Percentiles rank a stretch among this genome's conserved stretches.
phyloP scores from a whole-genome alignment of 2,113 vertebrate species.

The Rostratula benghalensis region DNA sequence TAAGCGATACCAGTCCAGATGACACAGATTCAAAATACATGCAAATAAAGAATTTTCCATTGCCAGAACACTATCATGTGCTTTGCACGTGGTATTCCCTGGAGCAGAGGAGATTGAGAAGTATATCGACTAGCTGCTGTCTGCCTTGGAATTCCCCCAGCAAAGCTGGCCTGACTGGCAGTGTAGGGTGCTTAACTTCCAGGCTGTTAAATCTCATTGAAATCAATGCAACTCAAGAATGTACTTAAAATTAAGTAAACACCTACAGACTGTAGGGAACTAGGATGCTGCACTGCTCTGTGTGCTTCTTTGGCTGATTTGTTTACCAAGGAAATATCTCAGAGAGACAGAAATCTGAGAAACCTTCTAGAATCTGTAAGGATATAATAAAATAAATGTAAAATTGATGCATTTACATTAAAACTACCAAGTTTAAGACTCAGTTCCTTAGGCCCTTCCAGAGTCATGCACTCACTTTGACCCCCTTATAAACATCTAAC shows the following conservation, averaged over 20 bases:
- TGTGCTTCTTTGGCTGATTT: background rate
- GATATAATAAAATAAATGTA: background rate
- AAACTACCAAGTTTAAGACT: background rate
- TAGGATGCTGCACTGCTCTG: background rate
- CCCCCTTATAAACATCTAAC: background rate
- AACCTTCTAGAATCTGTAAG: background rate
- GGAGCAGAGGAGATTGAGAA: background rate
- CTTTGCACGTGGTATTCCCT: background rate
- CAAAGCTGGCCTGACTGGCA: background rate
- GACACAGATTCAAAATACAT: background rate
- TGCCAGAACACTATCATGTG: background rate
- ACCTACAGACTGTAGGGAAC: background rate
- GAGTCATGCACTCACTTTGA: background rate
- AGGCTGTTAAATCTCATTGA: background rate
- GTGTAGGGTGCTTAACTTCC: background rate
- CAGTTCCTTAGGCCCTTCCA: background rate
- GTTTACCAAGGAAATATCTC: background rate
- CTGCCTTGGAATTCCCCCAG: background rate
- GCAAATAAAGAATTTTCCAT: background rate
- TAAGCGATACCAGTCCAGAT: background rate
- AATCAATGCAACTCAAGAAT: background rate
- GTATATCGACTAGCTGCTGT: background rate
- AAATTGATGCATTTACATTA: background rate
- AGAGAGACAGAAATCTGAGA: background rate
- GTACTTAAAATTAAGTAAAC: background rate